Percentiles rank a stretch among this genome's conserved stretches.
These are phyloP conservation scores for Hydroisotoma schaefferi DNA, from an alignment of 2,888 invertebrate species.

Conservation along the genomic window DNA sequence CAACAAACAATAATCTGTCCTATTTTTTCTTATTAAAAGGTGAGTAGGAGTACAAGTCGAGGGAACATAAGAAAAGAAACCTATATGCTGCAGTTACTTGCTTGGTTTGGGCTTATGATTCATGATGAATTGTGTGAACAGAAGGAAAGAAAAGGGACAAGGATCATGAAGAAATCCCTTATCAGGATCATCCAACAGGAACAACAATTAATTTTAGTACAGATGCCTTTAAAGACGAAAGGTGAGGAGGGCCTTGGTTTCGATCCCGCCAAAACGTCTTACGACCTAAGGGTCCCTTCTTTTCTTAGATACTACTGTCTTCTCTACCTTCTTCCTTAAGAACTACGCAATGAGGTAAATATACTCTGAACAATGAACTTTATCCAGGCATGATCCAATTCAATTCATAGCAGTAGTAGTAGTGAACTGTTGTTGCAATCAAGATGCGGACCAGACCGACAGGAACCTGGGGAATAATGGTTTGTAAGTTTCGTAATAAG, in stretches of 20 bases:
- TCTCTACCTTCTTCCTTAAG: too few relatives aligned
- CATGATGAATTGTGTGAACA: background rate
- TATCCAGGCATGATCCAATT: background rate
- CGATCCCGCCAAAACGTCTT: conserved; percentile 8
- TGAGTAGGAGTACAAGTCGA: too few relatives aligned
- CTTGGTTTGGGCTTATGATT: too few relatives aligned
- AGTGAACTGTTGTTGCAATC: too few relatives aligned
- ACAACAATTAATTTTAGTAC: background rate
- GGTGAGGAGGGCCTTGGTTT: background rate
- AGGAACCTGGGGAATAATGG: conserved; percentile 14
- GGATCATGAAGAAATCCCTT: too few relatives aligned
- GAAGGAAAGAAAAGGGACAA: background rate
- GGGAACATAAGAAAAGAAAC: background rate
- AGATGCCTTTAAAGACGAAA: background rate
- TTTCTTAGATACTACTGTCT: too few relatives aligned
- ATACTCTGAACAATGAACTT: background rate
- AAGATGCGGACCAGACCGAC: conserved; percentile 5
- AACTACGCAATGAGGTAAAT: conserved; percentile 7
- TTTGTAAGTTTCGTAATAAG: conserved; percentile 9
- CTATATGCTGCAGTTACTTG: too few relatives aligned
- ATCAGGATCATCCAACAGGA: background rate
- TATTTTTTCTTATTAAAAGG: too few relatives aligned
- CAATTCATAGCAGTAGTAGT: background rate
- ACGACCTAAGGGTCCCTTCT: background rate
- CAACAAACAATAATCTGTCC: conserved; percentile 9